Base-by-base conservation (phyloP, 2,888 invertebrate species). In the Perizoma flavofasciatum region DNA sequence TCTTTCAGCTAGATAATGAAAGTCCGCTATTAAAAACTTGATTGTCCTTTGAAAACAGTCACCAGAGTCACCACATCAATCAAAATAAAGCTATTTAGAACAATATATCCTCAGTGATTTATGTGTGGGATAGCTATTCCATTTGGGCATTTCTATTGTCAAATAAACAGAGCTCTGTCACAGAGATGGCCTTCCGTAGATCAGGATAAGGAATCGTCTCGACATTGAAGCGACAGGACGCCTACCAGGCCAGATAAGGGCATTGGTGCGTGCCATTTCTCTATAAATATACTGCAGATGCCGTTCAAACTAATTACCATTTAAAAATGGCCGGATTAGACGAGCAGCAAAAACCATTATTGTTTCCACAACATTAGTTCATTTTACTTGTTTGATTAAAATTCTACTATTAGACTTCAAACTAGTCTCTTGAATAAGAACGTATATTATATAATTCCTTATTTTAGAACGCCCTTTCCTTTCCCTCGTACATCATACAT, bases 201-300 rank as follows among this genome's bases (percentile, higher is more conserved):
- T 59, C 59, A 67, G 65, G 64, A 70, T 69, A 68, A 69, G 62
- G 63, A 69, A 70, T 54, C 63, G 59, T 69, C 71, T 74, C 75
- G 79, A 75, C 77, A 76, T 79, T 82, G 75, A 77, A 71, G 68
- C 61, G 73, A 62, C 66, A 67, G 71, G 67, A 67, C 66, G 63
- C 55, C 62, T 62, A 63, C 70, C 71, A 70, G 73, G 61, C 69
- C 73, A 70, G 82, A 82, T 83, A 83, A 81, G 76, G 76, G 63
- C 70, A 66, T 61, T 49, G 71, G 67, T 77, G 73, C 78, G 78
- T 81, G 79, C 74, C 71, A 69, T 72, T 73, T 67, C 63, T 65
- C 73, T 77, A 78, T 81, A 79, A 82, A 79, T 79, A 80, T 78
- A 81, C 74, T 68, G 68, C 65, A 67, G 60, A 71, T 68, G 59